Evolutionary conservation across 1,140 invertebrate species (phyloP), one percentile per base, ranked within the genome.

Genomic region (Anoplolepis gracilipes): DNA sequence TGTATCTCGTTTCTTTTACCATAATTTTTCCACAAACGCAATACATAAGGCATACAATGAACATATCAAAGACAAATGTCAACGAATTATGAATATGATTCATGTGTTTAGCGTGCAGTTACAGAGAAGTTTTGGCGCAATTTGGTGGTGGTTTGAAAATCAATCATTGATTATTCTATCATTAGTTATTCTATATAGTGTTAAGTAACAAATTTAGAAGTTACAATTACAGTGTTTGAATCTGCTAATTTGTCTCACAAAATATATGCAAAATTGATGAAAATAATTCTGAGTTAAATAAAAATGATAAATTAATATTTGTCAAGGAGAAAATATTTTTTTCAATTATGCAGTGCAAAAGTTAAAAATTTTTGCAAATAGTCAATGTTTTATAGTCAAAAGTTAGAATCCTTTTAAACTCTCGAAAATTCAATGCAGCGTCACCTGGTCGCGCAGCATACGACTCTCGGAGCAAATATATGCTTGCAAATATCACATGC

Each of bases 101-200:
- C 13, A 42, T 2, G 25, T 7, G 0, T 13, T 25, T 61, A 61
- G 6, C 42, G 28, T 22, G 6, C 22, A 36, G 33, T 73, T 73
- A 59, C 55, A 55, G 55, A 82, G 78, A 82, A 82, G 72, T 82
- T 72, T 82, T 82, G 78, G 78, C 78, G 78, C 78, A 61, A 73
- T 82, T 82, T 82, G 78, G 78, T 59, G 67, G 70, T 82, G 67
- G 57, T 82, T 70, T 42, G 25, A 82, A 59, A 72, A 42, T 42
- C 28, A 73, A 46, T 36, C 36, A 42, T 73, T 72, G 22, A 59
- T 70, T 59, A 81, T 72, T 67, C n/a, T n/a, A n/a, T n/a, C n/a
- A n/a, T n/a, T n/a, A n/a, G n/a, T n/a, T n/a, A n/a, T n/a, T n/a
- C n/a, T n/a, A n/a, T n/a, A n/a, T 62, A 16, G 46, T 64, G 42